A percentile compares a stretch with the other conserved stretches of the same genome.
Evolutionary conservation across 2,888 invertebrate genomes (phyloP).

Genomic region (Achlya flavicornis): DNA sequence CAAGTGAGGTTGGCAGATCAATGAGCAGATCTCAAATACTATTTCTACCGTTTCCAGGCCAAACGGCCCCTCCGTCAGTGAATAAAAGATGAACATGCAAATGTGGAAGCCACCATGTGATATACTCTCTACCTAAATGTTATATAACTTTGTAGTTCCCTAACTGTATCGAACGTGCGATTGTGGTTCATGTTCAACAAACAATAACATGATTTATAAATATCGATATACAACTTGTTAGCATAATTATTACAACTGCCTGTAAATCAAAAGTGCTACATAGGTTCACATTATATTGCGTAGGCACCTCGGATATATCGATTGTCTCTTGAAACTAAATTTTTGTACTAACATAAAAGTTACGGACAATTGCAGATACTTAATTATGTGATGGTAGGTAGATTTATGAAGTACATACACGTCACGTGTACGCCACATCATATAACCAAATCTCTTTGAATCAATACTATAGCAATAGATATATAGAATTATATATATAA

Average conservation of each 20-base stretch:
- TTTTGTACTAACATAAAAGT: background rate
- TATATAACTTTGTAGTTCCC: too few species aligned
- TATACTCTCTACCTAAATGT: too few species aligned
- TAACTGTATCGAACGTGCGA: too few species aligned
- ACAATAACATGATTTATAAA: background rate
- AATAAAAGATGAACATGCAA: constrained; percentile 61
- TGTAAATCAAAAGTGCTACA: background rate
- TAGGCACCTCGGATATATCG: background rate
- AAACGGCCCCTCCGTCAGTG: constrained; percentile 39
- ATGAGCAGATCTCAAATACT: constrained; percentile 42
- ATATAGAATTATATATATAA: too few species aligned
- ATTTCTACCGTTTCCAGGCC: constrained; percentile 46
- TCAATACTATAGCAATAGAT: too few species aligned
- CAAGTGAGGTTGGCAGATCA: constrained; percentile 30
- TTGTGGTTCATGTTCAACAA: background rate
- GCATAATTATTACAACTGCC: background rate
- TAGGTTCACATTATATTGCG: background rate
- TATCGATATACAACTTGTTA: background rate
- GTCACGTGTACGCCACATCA: too few species aligned
- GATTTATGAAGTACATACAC: too few species aligned
- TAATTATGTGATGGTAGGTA: too few species aligned
- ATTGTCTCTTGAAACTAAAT: background rate
- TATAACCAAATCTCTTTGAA: too few species aligned
- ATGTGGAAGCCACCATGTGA: constrained; percentile 33
- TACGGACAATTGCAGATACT: background rate